Evolutionary conservation across 2,888 invertebrate species (phyloP).

Genomic region (Chrysolina americana): DNA sequence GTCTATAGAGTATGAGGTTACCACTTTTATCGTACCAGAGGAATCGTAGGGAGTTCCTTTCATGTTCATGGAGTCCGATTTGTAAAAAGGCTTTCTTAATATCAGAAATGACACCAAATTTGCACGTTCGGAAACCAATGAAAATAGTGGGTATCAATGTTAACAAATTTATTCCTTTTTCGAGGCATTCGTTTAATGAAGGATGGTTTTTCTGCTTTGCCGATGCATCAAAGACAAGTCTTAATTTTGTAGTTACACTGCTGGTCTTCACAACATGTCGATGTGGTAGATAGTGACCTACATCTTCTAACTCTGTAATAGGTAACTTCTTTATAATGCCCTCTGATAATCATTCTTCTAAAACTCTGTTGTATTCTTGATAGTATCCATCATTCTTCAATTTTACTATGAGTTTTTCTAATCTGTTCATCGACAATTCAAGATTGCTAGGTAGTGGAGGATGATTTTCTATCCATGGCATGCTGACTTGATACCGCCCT

Average conservation of each 20-base stretch:
- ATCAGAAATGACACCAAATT: too few relatives aligned
- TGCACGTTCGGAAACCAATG: too few relatives aligned
- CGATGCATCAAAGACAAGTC: conserved; percentile 34
- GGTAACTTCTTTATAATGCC: conserved; percentile 32
- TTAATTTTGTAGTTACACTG: conserved; percentile 35
- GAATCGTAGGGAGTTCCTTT: too few relatives aligned
- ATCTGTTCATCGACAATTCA: conserved; percentile 36
- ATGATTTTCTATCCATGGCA: conserved; percentile 22
- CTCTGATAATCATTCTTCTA: conserved; percentile 28
- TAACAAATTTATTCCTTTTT: conserved; percentile 42
- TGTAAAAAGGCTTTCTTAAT: too few relatives aligned
- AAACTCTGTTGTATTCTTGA: conserved; percentile 39
- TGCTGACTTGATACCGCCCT: conserved; percentile 45
- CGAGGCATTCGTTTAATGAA: conserved; percentile 46
- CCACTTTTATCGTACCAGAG: too few relatives aligned
- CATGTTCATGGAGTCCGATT: too few relatives aligned
- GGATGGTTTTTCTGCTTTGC: conserved; percentile 33
- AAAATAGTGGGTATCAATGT: too few relatives aligned
- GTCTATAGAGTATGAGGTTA: too few relatives aligned
- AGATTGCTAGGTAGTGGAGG: conserved; percentile 42
- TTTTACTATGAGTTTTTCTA: conserved; percentile 30
- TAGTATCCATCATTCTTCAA: conserved; percentile 28
- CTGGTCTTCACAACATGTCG: conserved; percentile 28
- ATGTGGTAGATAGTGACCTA: conserved; percentile 48
- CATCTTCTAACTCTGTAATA: conserved; percentile 34